Evolutionary conservation across 2,888 invertebrate species (phyloP).

Genomic region (Bibio marci): DNA sequence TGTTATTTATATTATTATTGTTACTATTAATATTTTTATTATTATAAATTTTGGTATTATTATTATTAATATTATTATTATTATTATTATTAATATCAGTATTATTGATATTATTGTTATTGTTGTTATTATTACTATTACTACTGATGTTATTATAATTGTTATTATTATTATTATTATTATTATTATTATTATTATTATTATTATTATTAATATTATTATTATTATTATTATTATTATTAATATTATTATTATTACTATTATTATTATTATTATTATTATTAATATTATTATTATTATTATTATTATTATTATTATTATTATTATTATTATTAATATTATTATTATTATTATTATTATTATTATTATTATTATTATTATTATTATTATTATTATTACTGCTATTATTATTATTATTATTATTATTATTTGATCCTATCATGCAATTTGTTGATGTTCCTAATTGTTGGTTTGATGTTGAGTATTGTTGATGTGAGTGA

Average conservation of each 20-base stretch:
- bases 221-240: conserved; percentile 8
- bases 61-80: conserved; percentile 15
- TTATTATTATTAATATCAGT: conserved; percentile 9
- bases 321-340: too few relatives aligned
- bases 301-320: conserved; percentile 8
- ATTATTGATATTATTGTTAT: too few relatives aligned
- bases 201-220: too few relatives aligned
- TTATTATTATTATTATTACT: conserved; percentile 6
- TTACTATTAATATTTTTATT: too few relatives aligned
- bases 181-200: too few relatives aligned
- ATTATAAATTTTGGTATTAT: conserved; percentile 8
- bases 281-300: too few relatives aligned
- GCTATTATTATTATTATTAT: conserved; percentile 3
- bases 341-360: conserved; percentile 17
- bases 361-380: too few relatives aligned
- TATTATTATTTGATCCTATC: too few relatives aligned
- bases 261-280: conserved; percentile 17
- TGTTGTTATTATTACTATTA: conserved; percentile 8
- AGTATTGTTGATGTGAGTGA: conserved; percentile 51
- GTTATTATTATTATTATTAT: conserved; percentile 17
- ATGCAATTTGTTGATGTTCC: conserved; percentile 1
- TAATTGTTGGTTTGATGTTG: conserved; percentile 32
- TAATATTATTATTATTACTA: conserved; percentile 17
- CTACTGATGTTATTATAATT: too few relatives aligned
- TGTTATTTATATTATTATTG: too few relatives aligned